Evolutionary conservation across 2,888 invertebrate genomes (phyloP), one percentile per base, ranked within the genome.

Genomic region (Macrophya alboannulata): DNA sequence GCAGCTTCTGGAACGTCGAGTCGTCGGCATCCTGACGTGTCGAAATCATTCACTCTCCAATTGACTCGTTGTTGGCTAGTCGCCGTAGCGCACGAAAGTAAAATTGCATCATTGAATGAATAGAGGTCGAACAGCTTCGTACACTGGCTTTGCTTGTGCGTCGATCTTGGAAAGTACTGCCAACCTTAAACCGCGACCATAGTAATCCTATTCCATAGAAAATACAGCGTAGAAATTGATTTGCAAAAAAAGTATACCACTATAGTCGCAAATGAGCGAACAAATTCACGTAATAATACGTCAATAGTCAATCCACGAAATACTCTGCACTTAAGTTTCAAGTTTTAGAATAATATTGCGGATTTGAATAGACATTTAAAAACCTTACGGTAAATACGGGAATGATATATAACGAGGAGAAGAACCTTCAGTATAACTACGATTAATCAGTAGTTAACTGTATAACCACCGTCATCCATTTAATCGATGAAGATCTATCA

Each of bases 1-100:
- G 21, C 68, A 65, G 83, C 83, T 83, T 37, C 45, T 83, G 83
- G 68, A 83, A 83, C 68, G 51, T 21, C 12, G 37, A 48, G n/a
- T 83, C 48, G 68, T 83, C 65, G 89, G 90, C 88, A 89, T 90
- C 89, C 89, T 89, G 89, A 89, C 89, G 90, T 91, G 89, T 90
- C 88, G 91, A 90, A 90, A 90, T 88, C 87, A 86, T 86, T 88
- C 87, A 86, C 87, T 89, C 87, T 87, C 86, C 84, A 83, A 85
- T 86, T 85, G 85, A 82, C 82, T 83, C 62, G 82, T 59, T 68
- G 86, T 84, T 85, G 77, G 68, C 71, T 79, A 85, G 86, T 59
- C 68, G 79, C 84, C 88, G 86, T 79, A 88, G 87, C 90, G 88
- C 87, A 90, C 88, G 91, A 91, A 91, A 91, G 91, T 90, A 87